Conservation (phyloP, 2,113 vertebrate species). For the Macrotis lagotis region DNA sequence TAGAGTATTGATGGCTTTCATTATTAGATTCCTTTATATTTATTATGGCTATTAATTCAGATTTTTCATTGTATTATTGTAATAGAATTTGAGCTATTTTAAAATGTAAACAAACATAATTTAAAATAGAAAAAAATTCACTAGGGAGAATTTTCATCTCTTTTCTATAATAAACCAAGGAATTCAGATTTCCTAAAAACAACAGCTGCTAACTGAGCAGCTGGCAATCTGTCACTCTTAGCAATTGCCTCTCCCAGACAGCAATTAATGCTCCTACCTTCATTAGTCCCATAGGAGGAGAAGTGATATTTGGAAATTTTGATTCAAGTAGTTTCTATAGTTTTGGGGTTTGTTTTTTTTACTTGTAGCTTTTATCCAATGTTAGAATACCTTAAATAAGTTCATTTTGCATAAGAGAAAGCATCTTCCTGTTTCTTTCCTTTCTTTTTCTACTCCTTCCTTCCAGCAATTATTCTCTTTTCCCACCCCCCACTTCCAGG, state of each 20-base stretch:
- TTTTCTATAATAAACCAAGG: background rate
- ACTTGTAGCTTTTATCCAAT: slow-evolving; percentile 14
- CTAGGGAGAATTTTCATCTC: slow-evolving; percentile 36
- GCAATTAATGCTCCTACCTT: slow-evolving; percentile 87
- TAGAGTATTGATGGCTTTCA: background rate
- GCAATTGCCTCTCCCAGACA: background rate
- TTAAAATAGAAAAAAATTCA: slow-evolving; percentile 41
- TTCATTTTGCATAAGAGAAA: slow-evolving; percentile 4
- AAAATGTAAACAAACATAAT: slow-evolving; percentile 40
- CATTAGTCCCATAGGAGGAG: slow-evolving; percentile 90
- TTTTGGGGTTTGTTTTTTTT: background rate
- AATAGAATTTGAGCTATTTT: slow-evolving; percentile 43
- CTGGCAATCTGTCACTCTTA: background rate
- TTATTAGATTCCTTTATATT: slow-evolving; percentile 21
- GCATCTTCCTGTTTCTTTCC: slow-evolving; percentile 7
- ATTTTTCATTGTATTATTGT: slow-evolving; percentile 34
- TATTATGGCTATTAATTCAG: slow-evolving; percentile 29
- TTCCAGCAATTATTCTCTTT: background rate
- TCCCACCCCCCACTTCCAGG: slow-evolving; percentile 15
- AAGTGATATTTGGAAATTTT: slow-evolving; percentile 91
- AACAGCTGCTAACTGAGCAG: background rate
- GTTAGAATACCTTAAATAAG: background rate
- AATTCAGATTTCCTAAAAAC: background rate
- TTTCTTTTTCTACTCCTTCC: background rate
- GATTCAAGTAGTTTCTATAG: slow-evolving; percentile 91